Percentiles rank a stretch among this genome's conserved stretches.
These are phyloP conservation scores for Orthosia cruda DNA, from an alignment of 2,888 invertebrate species.

Conservation along the genomic window DNA sequence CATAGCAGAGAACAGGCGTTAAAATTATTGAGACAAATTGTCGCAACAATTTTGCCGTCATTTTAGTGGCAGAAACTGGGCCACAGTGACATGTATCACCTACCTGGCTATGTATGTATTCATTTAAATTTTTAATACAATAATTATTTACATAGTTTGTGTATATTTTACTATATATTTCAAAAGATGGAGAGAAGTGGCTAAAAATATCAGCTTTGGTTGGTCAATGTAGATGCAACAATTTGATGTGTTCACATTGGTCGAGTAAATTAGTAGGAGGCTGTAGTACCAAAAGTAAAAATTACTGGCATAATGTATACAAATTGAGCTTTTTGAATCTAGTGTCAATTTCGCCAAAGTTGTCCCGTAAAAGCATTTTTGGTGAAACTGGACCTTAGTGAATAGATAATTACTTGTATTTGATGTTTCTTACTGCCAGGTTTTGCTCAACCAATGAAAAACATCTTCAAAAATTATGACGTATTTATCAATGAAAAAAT, in stretches of 20 bases:
- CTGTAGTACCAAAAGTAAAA: neutral
- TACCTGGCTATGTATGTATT: neutral
- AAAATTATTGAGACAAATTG: too few species aligned
- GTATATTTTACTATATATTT: neutral
- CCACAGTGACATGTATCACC: too few species aligned
- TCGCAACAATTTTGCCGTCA: too few species aligned
- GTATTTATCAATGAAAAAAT: conserved; percentile 29
- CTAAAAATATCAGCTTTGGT: neutral
- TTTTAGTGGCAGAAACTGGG: too few species aligned
- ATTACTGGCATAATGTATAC: neutral
- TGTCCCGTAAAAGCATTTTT: neutral
- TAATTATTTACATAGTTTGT: too few species aligned
- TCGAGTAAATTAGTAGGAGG: neutral
- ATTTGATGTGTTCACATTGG: conserved; percentile 13
- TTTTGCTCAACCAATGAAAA: conserved; percentile 17
- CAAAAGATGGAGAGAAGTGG: neutral
- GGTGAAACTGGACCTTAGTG: neutral
- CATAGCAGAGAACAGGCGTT: too few species aligned
- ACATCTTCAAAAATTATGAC: neutral
- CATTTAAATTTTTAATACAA: too few species aligned
- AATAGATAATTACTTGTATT: neutral
- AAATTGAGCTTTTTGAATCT: neutral
- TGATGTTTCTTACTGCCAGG: neutral
- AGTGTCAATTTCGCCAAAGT: neutral
- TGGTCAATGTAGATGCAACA: neutral